Evolutionary conservation across 2,888 invertebrate genomes (phyloP), one percentile per base, ranked within the genome.

Genomic region (Acanthosepion lycidas): DNA sequence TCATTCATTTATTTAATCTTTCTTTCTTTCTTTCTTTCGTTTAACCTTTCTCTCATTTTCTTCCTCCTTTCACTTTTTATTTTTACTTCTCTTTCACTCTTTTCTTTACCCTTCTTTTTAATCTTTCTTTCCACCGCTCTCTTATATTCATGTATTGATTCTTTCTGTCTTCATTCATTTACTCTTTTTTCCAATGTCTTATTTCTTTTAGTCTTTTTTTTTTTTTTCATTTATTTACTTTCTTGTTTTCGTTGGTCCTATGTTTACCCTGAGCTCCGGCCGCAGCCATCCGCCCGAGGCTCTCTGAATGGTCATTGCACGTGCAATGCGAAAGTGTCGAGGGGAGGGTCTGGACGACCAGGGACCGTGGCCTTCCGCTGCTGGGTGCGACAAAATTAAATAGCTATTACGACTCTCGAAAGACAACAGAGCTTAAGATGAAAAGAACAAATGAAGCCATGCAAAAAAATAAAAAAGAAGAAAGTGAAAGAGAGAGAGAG

Each of bases 351-450:
- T 4, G 78, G 78, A 12, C 12, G 78, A 78, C 12, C n/a, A n/a
- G n/a, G n/a, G n/a, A 78, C 78, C 78, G 78, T 78, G n/a, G n/a
- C 78, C 78, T 1, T 78, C 78, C n/a, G n/a, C 78, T 78, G 78
- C 18, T 28, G 28, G 78, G 78, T 78, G 78, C 28, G n/a, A 78
- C 28, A 78, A 78, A 78, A 78, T 78, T n/a, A 78, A 78, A 78
- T 78, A 28, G 78, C n/a, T 78, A 78, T 78, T 78, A 78, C 78
- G n/a, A 78, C 78, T n/a, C 78, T 78, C 78, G n/a, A 33, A 78
- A n/a, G 12, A 78, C 78, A 78, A 78, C 12, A 33, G 78, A 33
- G 23, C 78, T 8, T 1, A 33, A 78, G n/a, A 78, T 33, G 12
- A 78, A 33, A 15, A 78, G 12, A 26, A 28, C 28, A 28, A n/a